Evolutionary conservation across 1,140 invertebrate genomes (phyloP).

Genomic region (Lucilia sericata): DNA sequence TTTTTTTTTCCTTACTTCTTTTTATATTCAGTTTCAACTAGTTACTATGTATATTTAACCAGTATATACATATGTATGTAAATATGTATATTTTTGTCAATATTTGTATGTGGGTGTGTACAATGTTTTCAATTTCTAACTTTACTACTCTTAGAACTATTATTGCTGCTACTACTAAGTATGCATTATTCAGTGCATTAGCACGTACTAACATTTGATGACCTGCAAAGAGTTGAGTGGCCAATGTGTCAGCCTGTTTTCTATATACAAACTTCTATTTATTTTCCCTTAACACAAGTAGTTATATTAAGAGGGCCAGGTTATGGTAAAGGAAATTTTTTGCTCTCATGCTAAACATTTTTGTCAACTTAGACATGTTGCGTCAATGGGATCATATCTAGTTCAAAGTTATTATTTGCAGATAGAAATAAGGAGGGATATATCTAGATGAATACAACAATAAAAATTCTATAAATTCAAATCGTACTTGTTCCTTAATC

Average conservation of each 20-base stretch:
- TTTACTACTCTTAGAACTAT: neutral
- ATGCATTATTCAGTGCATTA: constrained; percentile 43
- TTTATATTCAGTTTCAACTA: neutral
- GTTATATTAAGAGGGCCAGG: too few relatives aligned
- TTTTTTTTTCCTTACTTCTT: neutral
- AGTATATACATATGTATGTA: neutral
- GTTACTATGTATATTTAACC: neutral
- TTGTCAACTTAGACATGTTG: too few relatives aligned
- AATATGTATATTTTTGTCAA: neutral
- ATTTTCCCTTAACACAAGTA: too few relatives aligned
- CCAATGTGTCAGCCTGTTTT: constrained; percentile 39
- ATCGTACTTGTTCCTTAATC: too few relatives aligned
- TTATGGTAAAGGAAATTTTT: too few relatives aligned
- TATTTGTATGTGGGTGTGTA: neutral
- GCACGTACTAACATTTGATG: constrained; percentile 41
- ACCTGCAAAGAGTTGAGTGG: constrained; percentile 38
- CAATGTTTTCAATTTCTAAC: neutral
- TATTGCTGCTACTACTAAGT: neutral
- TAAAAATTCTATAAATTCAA: too few relatives aligned
- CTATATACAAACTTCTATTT: neutral
- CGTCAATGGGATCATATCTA: too few relatives aligned
- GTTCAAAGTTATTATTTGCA: too few relatives aligned
- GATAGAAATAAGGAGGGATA: too few relatives aligned
- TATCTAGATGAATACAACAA: too few relatives aligned
- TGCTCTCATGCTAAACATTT: too few relatives aligned